Base-by-base conservation (phyloP, 2,888 invertebrate genomes). In the Lasiommata megera region DNA sequence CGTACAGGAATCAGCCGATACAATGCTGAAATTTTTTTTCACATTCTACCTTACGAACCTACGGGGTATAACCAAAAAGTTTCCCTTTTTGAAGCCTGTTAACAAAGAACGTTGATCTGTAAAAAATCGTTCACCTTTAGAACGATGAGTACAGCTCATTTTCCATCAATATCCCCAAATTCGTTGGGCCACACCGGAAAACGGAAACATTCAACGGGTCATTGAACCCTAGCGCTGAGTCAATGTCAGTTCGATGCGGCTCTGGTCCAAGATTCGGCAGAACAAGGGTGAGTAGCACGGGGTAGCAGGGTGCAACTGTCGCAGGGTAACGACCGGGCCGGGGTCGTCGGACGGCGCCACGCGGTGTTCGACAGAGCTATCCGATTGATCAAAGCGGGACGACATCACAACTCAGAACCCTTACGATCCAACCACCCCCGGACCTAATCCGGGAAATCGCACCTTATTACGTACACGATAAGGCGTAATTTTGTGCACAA, bases 351-450 rank as follows among this genome's bases (percentile, higher is more conserved):
- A 85, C 88, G 82, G 74, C 85, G 82, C 86, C 89, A 88, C 87
- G 88, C 86, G 87, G 88, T 80, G 83, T 67, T 79, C 79, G 83
- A 82, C 77, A 72, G 79, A 73, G 69, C 77, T 79, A 80, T 80
- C 84, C 89, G 88, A 88, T 88, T 89, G 88, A 89, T 88, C 74
- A 88, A 83, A 90, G 87, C 78, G 74, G 77, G 88, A 88, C 80
- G 74, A 76, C 80, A 67, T 75, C 82, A 87, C 71, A 64, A 66
- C 71, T 70, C 73, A 62, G 67, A 79, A 84, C 87, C 88, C 86
- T 85, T 72, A 76, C 73, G 77, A 75, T 73, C 68, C 72, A 88
- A 86, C 87, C 67, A 88, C 89, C 89, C 88, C 76, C 66, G 52
- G 59, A 62, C 63, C 64, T 66, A 76, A 76, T 76, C 72, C 62